Conservation (phyloP, 2,797 vertebrate species). For the Coregonus sp. region DNA sequence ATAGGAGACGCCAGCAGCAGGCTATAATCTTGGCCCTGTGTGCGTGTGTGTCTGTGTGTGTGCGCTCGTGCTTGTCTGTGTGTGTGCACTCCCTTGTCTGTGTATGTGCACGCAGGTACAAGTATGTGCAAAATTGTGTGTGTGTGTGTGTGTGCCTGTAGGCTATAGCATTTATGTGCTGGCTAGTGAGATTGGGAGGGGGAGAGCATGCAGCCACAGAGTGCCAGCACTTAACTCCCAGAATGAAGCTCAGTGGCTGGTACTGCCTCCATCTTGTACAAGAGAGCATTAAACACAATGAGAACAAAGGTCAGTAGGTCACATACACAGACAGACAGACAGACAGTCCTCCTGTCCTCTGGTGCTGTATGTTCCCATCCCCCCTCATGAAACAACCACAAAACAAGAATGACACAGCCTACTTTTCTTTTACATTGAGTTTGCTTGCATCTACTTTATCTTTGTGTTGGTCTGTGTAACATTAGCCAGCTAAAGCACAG, state of each 20-base stretch:
- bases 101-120: too few species aligned
- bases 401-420: neutral
- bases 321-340: neutral
- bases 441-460: too few species aligned
- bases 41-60: neutral
- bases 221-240: conserved; percentile 14
- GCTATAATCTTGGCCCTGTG: conserved; percentile 16
- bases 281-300: conserved; percentile 21
- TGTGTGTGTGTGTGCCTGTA: neutral
- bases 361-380: conserved; percentile 1
- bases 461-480: neutral
- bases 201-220: neutral
- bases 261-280: conserved; percentile 25
- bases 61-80: neutral
- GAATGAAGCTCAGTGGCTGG: conserved; percentile 25
- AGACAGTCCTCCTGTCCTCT: neutral
- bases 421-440: neutral
- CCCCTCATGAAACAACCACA: neutral
- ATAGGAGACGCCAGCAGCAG: conserved; percentile 23
- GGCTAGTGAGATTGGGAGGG: neutral
- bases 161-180: neutral
- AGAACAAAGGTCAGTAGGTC: conserved; percentile 27
- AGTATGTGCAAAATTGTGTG: too few species aligned
- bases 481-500: neutral
- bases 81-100: too few species aligned